A percentile compares a stretch with the other conserved stretches of the same genome.
phyloP scores from a whole-genome alignment of 1,140 invertebrate species.

The Teleopsis dalmanni region DNA sequence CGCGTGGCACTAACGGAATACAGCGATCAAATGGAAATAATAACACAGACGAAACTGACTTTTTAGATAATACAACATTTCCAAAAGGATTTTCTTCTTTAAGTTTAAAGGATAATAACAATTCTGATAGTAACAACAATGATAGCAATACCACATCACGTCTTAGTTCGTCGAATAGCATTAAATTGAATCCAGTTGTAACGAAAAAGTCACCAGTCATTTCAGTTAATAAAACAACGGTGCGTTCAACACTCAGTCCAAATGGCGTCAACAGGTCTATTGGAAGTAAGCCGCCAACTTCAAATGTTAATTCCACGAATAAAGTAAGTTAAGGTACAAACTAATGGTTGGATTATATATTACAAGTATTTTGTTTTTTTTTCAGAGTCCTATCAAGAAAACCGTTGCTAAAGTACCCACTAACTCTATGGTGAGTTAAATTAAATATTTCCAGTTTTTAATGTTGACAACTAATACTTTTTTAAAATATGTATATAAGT shows the following conservation, averaged over 20 bases:
- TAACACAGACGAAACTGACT: background rate
- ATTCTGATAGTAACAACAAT: constrained; percentile 13
- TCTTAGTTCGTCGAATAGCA: constrained; percentile 18
- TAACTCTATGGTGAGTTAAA: too few species aligned
- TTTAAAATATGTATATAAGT: too few species aligned
- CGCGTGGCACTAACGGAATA: too few species aligned
- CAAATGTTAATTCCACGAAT: too few species aligned
- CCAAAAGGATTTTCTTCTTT: constrained; percentile 11
- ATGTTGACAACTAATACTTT: too few species aligned
- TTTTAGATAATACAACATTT: constrained; percentile 9
- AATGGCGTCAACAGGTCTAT: background rate
- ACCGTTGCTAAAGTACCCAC: too few species aligned
- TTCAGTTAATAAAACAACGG: background rate
- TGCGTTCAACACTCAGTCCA: background rate
- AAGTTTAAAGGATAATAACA: background rate
- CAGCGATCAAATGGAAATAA: background rate
- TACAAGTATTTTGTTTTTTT: too few species aligned
- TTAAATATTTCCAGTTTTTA: too few species aligned
- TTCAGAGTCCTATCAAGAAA: too few species aligned
- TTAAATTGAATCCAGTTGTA: constrained; percentile 42
- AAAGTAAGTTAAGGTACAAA: too few species aligned
- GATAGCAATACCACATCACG: constrained; percentile 5
- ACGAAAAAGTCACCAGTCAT: constrained; percentile 36
- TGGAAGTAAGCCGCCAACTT: too few species aligned
- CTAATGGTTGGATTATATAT: too few species aligned